Base-by-base conservation (phyloP, 2,888 invertebrate species). In the Acleris emargana region DNA sequence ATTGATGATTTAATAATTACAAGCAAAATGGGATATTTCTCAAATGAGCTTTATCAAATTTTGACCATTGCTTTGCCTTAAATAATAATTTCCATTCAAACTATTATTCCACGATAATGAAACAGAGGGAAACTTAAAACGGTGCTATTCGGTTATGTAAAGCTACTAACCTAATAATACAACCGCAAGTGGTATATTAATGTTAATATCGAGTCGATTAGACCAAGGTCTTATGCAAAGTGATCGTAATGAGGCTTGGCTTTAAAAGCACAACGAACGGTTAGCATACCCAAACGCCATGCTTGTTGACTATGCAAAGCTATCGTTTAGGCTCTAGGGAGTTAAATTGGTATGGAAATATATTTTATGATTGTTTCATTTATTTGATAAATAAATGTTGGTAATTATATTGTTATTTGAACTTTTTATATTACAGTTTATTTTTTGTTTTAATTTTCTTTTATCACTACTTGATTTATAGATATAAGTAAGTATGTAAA, bases 201-300 rank as follows among this genome's bases (percentile, higher is more conserved):
- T 32, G 13, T 38, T 38, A 38, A 38, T 38, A 38, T 38, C 13
- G 38, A 22, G 20, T 54, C 32, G 13, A 50, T 13, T 53, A 17
- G 38, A 11, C 61, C 54, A 45, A 45, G 45, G 45, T n/a, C 45
- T 45, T 45, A 32, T 54, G 53, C 52, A 53, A 45, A 45, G 45
- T n/a, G 43, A 9, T 53, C 18, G 38, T 47, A 22, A 42, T 54
- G 47, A 52, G 52, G 28, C 52, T 51, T n/a, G 54, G 61, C 61
- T 54, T 61, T 54, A 28, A 54, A 62, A 62, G 61, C 60, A 38
- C 6, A 43, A 53, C 53, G 32, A 18, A 28, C 43, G 20, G 47
- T 47, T 61, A 22, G 51, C 16, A 45, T 45, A 17, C n/a, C n/a
- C 45, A 16, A 43, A 45, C 45, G 45, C 45, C n/a, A 17, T 17